These are phyloP conservation scores for Stenodera caucasica DNA, from an alignment of 2,888 invertebrate genomes.

Conservation along the genomic window DNA sequence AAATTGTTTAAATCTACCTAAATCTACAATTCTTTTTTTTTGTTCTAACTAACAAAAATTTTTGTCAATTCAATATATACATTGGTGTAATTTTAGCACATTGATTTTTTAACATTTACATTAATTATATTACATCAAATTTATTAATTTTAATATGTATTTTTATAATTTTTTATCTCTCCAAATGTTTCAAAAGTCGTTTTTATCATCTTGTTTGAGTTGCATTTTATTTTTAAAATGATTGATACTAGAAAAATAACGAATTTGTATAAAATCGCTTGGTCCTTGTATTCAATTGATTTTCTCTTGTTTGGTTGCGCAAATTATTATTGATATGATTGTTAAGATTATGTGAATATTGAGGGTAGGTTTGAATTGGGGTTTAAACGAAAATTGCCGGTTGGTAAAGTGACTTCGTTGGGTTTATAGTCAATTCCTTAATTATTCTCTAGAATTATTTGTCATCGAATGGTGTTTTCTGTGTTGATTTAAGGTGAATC, in stretches of 20 bases:
- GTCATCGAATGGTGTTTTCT: conserved; percentile 33
- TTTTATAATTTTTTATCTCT: conserved; percentile 12
- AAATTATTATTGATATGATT: no score
- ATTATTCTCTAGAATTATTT: conserved; percentile 17
- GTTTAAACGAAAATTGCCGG: no score
- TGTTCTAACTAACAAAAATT: no score
- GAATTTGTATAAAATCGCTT: conserved; percentile 32
- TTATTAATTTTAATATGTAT: conserved; percentile 9
- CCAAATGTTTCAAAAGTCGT: conserved; percentile 18
- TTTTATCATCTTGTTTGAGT: conserved; percentile 4
- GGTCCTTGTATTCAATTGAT: conserved; percentile 35
- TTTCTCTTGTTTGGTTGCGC: conserved; percentile 10
- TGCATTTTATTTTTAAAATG: conserved; percentile 13
- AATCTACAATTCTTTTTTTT: no score
- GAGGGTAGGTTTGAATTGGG: background rate
- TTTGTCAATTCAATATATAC: conserved; percentile 32
- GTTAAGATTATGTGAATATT: no score
- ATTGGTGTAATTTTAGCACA: conserved; percentile 41
- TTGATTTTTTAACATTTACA: conserved; percentile 21
- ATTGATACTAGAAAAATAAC: conserved; percentile 27
- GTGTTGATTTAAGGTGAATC: conserved; percentile 55
- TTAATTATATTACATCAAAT: conserved; percentile 26
- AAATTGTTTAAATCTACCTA: no score
- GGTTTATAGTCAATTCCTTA: background rate
- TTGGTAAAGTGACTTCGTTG: no score